Base-by-base conservation (phyloP, 2,888 invertebrate species). In the Siphlonurus alternatus region DNA sequence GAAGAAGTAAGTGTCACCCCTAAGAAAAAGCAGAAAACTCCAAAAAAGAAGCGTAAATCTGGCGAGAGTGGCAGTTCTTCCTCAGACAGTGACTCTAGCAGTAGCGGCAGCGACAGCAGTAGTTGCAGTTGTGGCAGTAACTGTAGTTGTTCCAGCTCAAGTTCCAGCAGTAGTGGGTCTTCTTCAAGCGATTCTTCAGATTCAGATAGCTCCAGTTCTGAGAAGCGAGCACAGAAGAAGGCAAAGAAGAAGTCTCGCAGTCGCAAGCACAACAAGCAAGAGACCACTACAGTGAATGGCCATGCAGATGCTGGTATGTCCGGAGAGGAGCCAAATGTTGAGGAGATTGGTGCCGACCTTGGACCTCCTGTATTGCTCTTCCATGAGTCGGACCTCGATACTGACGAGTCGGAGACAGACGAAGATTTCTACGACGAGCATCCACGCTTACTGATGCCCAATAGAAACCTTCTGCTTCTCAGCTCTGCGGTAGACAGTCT, bases 351-450 rank as follows among this genome's bases (percentile, higher is more conserved):
- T 19, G 59, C 68, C 62, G 73, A 79, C 22, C 78, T 78, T 51
- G 78, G 79, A 70, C 78, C 79, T 69, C 72, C 77, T 0, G 86
- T 87, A 69, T 80, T 82, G 1, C 77, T 83, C 1, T 83, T 90
- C 66, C 80, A 83, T 51, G 93, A 93, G 76, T 88, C 89, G 0
- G 92, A 93, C 75, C 79, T 92, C 62, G 90, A 91, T 69, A 92
- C 92, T 0, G 85, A 87, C 19, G 88, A 91, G 74, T 87, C 89
- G 61, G 89, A 89, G 67, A 90, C 90, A 0, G 91, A 91, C 74
- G 91, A 91, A 76, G 91, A 91, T 69, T 91, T 91, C 74, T 92
- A 91, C 73, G 91, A 92, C 72, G 83, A 88, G 70, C 83, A 89
- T 74, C 91, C 91, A 0, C 88, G 89, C 70, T 20, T 20, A 22